Conservation (phyloP, 2,797 vertebrate genomes). For the Etheostoma perlongum region DNA sequence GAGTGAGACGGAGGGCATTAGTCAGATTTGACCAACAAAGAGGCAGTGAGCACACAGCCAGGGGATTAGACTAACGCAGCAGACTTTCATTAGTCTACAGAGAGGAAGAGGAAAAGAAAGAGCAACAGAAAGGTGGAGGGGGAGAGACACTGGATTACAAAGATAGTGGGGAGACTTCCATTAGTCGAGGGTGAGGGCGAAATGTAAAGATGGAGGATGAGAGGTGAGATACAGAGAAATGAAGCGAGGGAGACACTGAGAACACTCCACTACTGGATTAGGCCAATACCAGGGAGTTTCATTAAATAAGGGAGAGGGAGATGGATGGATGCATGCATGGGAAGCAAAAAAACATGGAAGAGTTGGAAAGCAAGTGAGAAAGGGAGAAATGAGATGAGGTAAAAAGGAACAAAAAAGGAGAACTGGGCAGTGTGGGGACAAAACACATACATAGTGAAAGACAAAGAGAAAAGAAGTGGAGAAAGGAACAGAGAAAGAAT, state of each 20-base stretch:
- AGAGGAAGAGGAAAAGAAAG: slow-evolving; percentile 69
- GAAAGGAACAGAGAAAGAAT: slow-evolving; percentile 5
- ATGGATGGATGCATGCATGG: slow-evolving; percentile 44
- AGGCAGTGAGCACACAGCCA: slow-evolving; percentile 74
- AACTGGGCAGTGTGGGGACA: neutral
- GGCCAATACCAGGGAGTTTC: slow-evolving; percentile 55
- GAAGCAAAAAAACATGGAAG: neutral
- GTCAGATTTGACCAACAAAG: slow-evolving; percentile 87
- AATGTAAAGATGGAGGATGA: slow-evolving; percentile 69
- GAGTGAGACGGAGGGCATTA: slow-evolving; percentile 82
- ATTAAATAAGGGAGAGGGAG: slow-evolving; percentile 54
- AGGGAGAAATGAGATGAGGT: slow-evolving; percentile 9
- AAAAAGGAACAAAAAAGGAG: neutral
- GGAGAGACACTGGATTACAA: slow-evolving; percentile 71
- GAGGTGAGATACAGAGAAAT: slow-evolving; percentile 60
- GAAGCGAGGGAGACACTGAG: slow-evolving; percentile 55
- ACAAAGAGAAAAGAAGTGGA: neutral
- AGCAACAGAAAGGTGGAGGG: slow-evolving; percentile 67
- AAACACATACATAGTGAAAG: neutral
- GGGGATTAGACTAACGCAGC: slow-evolving; percentile 83
- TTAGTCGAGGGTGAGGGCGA: slow-evolving; percentile 54
- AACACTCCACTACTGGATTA: slow-evolving; percentile 67
- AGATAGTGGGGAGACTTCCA: slow-evolving; percentile 67
- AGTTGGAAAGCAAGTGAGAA: slow-evolving; percentile 10
- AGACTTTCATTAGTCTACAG: slow-evolving; percentile 84